Conservation (phyloP, 2,113 vertebrate genomes). For the Paramormyrops kingsleyae region DNA sequence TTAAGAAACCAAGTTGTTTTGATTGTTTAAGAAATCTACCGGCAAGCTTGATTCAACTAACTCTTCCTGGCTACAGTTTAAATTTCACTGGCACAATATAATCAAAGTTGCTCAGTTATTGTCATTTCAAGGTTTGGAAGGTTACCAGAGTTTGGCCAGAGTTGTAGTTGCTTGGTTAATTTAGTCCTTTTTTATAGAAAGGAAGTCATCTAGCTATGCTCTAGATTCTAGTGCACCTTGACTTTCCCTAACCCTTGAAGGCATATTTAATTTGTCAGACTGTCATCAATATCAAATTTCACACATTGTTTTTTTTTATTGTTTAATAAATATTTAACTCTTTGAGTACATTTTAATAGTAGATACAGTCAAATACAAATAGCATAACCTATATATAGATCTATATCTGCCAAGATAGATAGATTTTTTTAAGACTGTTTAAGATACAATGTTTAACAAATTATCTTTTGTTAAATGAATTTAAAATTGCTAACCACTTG, state of each 20-base stretch:
- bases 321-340: neutral
- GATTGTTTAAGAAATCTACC: neutral
- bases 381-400: neutral
- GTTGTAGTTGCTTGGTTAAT: neutral
- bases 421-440: neutral
- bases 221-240: neutral
- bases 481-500: neutral
- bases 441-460: neutral
- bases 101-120: neutral
- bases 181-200: neutral
- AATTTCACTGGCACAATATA: neutral
- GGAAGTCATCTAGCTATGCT: neutral
- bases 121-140: neutral
- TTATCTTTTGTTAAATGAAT: neutral
- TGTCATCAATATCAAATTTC: neutral
- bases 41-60: neutral
- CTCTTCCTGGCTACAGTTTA: neutral
- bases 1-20: neutral
- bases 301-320: neutral
- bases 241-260: neutral
- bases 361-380: neutral
- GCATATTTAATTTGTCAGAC: neutral
- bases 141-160: neutral
- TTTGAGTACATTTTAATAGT: neutral
- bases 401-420: neutral